Percentiles rank a stretch among this genome's conserved stretches.
Conservation (phyloP, 2,888 invertebrate species). For the Adelognathus sp. region DNA sequence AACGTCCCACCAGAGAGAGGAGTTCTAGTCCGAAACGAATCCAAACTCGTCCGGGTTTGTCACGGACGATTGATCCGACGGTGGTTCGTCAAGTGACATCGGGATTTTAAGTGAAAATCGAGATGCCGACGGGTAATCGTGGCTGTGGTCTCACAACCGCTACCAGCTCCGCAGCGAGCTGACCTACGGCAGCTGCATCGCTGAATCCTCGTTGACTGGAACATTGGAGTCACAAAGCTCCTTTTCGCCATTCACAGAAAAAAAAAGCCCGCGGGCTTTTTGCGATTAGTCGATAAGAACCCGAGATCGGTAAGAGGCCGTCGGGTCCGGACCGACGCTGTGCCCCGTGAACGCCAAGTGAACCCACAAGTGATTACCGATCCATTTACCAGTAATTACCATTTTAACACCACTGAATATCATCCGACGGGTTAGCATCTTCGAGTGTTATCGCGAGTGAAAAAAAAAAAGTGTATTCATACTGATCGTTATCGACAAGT, state of each 20-base stretch:
- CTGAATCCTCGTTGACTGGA: slow-evolving; percentile 6
- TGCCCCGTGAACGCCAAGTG: slow-evolving; percentile 6
- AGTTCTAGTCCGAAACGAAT: neutral
- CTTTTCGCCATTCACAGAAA: neutral
- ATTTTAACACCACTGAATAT: neutral
- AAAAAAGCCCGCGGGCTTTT: too few relatives aligned
- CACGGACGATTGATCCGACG: too few relatives aligned
- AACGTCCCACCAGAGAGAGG: neutral
- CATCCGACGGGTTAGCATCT: neutral
- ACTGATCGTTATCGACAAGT: too few relatives aligned
- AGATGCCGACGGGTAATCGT: slow-evolving; percentile 58
- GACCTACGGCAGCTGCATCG: slow-evolving; percentile 63
- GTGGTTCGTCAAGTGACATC: too few relatives aligned
- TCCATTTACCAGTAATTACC: neutral
- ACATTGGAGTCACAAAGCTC: neutral
- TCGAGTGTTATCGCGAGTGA: slow-evolving; percentile 11
- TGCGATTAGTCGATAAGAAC: too few relatives aligned
- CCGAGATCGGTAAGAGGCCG: neutral
- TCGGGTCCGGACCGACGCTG: neutral
- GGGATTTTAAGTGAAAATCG: slow-evolving; percentile 41
- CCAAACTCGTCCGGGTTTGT: neutral
- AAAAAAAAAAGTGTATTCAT: too few relatives aligned
- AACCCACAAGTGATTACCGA: neutral
- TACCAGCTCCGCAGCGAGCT: slow-evolving; percentile 61
- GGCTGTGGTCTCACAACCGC: slow-evolving; percentile 17